A percentile compares a stretch with the other conserved stretches of the same genome.
These are phyloP conservation scores for Lutjanus argentimaculatus DNA, from an alignment of 2,797 vertebrate genomes.

Conservation along the genomic window DNA sequence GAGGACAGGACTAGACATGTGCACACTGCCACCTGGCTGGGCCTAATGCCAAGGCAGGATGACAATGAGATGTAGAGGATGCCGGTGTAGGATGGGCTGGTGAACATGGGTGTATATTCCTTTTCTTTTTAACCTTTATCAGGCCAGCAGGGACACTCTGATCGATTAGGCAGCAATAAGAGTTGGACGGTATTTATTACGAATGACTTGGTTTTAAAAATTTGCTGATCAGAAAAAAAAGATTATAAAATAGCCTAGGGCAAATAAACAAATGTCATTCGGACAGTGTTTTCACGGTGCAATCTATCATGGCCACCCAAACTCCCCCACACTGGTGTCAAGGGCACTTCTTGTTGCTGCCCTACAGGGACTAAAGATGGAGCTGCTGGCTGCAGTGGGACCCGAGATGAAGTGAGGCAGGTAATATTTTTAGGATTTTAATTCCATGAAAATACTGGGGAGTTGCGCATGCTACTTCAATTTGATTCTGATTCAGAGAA, in stretches of 20 bases:
- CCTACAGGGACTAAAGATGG: not conserved
- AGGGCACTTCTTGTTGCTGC: not conserved
- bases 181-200: not conserved
- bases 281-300: not conserved
- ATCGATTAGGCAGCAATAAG: not conserved
- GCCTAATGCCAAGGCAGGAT: constrained; percentile 64
- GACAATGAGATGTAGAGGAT: constrained; percentile 39
- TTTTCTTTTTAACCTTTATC: constrained; percentile 20
- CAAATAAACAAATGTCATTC: not conserved
- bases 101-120: not conserved
- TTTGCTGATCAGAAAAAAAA: constrained; percentile 1
- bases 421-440: not conserved
- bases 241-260: not conserved
- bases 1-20: constrained; percentile 72
- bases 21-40: constrained; percentile 75
- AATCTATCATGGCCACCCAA: not conserved
- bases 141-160: not conserved
- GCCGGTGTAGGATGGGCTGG: constrained; percentile 33
- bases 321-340: not conserved
- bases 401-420: not conserved
- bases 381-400: not conserved
- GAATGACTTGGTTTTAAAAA: constrained; percentile 2
- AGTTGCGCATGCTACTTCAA: not conserved
- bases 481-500: no score
- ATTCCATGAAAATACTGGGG: not conserved